A percentile compares a stretch with the other conserved stretches of the same genome.
These are phyloP conservation scores for Panthera uncia DNA, from an alignment of 2,113 vertebrate species.

Conservation along the genomic window DNA sequence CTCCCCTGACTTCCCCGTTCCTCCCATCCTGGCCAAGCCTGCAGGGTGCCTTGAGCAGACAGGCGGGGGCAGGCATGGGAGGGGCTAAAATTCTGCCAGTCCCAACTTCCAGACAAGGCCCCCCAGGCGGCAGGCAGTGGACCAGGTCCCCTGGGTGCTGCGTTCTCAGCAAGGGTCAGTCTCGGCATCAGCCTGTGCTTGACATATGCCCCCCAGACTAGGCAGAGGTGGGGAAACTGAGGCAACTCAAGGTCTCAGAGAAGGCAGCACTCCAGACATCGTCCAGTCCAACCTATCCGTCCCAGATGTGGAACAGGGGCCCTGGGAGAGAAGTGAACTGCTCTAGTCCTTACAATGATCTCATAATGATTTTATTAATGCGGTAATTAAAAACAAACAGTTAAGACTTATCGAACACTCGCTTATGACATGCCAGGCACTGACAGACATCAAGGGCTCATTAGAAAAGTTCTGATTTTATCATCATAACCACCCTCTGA, in stretches of 20 bases:
- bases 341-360: background rate
- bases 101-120: background rate
- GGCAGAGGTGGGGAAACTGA: background rate
- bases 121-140: background rate
- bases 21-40: background rate
- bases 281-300: accelerated
- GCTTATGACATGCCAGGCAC: background rate
- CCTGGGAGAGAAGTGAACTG: background rate
- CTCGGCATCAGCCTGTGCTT: background rate
- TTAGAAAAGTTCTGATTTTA: slow-evolving; percentile 27
- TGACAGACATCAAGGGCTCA: background rate
- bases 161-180: background rate
- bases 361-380: background rate
- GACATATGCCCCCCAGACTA: too few relatives aligned
- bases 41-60: background rate
- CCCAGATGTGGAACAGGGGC: background rate
- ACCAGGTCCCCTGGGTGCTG: background rate
- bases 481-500: background rate
- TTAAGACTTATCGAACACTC: background rate
- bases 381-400: background rate
- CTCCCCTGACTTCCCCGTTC: background rate
- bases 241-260: background rate
- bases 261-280: background rate
- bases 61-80: background rate
- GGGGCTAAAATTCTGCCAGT: background rate